Evolutionary conservation across 1,140 invertebrate genomes (phyloP).

Genomic region (Pantala flavescens): DNA sequence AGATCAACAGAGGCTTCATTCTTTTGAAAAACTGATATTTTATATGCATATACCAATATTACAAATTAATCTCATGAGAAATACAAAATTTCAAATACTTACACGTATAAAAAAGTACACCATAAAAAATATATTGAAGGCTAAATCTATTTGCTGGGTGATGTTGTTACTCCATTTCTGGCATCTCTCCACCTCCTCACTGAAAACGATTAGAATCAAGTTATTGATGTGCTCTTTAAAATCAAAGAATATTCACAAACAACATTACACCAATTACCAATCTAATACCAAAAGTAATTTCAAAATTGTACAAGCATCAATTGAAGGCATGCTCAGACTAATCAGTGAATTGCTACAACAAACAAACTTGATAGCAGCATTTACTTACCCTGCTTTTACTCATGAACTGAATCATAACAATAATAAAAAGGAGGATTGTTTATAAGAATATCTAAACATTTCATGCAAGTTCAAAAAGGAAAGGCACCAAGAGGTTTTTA

Average conservation of each 20-base stretch:
- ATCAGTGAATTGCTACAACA: not conserved
- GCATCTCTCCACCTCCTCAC: slow-evolving; percentile 94
- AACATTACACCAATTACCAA: no score
- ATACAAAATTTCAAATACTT: slow-evolving; percentile 47
- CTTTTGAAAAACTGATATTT: not conserved
- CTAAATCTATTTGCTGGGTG: slow-evolving; percentile 99
- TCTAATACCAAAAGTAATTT: not conserved
- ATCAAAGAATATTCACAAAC: no score
- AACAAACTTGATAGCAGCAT: not conserved
- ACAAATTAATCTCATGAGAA: no score
- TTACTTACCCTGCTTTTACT: not conserved
- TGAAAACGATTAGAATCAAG: slow-evolving; percentile 42
- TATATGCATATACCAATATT: no score
- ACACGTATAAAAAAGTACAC: slow-evolving; percentile 99
- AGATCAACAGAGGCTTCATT: not conserved
- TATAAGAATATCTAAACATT: no score
- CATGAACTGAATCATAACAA: no score
- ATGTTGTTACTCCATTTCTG: slow-evolving; percentile 98
- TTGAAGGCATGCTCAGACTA: not conserved
- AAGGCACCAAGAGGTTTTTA: no score
- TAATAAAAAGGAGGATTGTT: no score
- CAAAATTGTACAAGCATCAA: not conserved
- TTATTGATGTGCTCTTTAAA: not conserved
- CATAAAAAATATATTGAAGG: slow-evolving; percentile 99
- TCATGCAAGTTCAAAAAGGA: no score